phyloP scores from a whole-genome alignment of 2,113 vertebrate species.

The Vidua macroura region DNA sequence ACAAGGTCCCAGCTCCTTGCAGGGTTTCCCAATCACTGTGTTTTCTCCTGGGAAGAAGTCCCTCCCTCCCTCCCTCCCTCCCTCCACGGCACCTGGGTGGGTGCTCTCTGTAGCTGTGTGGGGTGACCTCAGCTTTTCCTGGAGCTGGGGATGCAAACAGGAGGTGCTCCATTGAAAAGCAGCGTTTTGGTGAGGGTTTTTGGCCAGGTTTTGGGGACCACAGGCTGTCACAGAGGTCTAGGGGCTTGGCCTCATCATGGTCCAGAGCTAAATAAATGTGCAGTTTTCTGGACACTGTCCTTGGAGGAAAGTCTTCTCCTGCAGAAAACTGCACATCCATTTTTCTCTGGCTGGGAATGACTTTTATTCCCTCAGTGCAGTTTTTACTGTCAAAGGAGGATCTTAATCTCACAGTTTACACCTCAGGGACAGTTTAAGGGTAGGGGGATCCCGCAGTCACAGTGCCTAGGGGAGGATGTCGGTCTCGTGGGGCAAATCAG shows the following conservation, averaged over 20 bases:
- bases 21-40: not conserved
- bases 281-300: not conserved
- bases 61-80: not conserved
- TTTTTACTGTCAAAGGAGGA: not conserved
- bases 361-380: not conserved
- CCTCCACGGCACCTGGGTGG: fast-evolving
- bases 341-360: not conserved
- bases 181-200: not conserved
- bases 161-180: not conserved
- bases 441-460: not conserved
- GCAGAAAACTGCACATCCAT: not conserved
- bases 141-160: not conserved
- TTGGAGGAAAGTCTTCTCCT: not conserved
- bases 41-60: not conserved
- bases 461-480: not conserved
- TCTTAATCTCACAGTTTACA: not conserved
- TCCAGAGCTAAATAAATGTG: not conserved
- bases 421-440: not conserved
- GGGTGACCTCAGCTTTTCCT: not conserved
- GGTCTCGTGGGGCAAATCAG: not conserved
- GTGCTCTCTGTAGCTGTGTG: not conserved
- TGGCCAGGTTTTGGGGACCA: not conserved
- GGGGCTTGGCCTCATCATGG: not conserved
- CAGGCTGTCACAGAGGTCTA: not conserved
- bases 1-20: not conserved